phyloP scores from a whole-genome alignment of 2,888 invertebrate species.

The Hedychridium roseum region DNA sequence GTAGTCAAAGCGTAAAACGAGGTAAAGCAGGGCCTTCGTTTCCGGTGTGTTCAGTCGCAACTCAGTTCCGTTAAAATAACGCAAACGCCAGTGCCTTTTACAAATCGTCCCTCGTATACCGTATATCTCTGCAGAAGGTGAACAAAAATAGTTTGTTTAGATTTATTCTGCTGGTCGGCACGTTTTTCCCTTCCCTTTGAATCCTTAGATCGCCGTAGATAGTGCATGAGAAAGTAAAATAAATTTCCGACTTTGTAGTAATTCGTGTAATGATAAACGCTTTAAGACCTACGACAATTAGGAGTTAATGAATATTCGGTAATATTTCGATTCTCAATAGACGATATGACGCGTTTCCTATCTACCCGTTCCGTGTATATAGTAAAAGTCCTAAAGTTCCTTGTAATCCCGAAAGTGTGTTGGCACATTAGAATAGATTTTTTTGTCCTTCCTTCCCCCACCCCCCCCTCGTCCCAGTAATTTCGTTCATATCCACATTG shows the following conservation, averaged over 20 bases:
- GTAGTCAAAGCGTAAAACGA: constrained; percentile 10
- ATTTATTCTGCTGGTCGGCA: no score
- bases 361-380: constrained; percentile 39
- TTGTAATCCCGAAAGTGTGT: constrained; percentile 50
- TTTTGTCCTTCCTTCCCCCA: constrained; percentile 17
- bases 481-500: constrained; percentile 30
- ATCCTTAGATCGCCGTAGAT: no score
- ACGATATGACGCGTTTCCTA: constrained; percentile 42
- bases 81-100: constrained; percentile 27
- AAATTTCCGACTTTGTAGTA: neutral
- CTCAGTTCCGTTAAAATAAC: constrained; percentile 27
- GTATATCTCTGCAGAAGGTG: no score
- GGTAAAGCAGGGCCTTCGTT: constrained; percentile 10
- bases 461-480: no score
- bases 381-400: constrained; percentile 47
- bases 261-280: constrained; percentile 36
- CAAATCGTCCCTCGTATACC: no score
- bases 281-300: constrained; percentile 44
- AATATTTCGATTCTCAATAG: constrained; percentile 38
- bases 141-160: no score
- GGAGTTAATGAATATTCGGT: constrained; percentile 44
- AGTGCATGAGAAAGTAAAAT: neutral
- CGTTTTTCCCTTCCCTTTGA: no score
- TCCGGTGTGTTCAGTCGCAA: constrained; percentile 15
- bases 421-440: constrained; percentile 58